Evolutionary conservation across 2,888 invertebrate species (phyloP).

Genomic region (Phortica magna): DNA sequence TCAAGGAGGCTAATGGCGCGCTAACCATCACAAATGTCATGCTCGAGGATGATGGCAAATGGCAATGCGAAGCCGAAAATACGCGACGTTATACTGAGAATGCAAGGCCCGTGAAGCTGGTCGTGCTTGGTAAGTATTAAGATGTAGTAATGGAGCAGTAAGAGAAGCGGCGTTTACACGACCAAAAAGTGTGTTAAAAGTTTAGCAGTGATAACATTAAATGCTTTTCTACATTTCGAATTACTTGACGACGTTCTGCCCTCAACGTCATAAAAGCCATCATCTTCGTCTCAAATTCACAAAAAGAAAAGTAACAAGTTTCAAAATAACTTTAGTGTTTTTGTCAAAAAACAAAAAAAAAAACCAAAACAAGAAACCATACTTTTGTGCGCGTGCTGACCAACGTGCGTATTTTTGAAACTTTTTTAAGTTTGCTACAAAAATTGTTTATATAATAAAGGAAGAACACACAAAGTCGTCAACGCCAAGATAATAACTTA

Average conservation of each 20-base stretch:
- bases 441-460: not conserved
- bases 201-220: slow-evolving; percentile 26
- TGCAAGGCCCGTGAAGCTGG: slow-evolving; percentile 83
- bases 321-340: slow-evolving; percentile 38
- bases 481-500: not conserved
- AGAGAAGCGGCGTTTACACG: no score
- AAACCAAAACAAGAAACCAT: not conserved
- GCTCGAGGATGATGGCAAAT: slow-evolving; percentile 85
- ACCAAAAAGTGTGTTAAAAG: slow-evolving; percentile 52
- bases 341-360: slow-evolving; percentile 23
- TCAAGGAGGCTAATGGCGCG: slow-evolving; percentile 77
- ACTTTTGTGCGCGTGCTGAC: not conserved
- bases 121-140: slow-evolving; percentile 82
- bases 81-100: slow-evolving; percentile 81
- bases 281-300: not conserved
- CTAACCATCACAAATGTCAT: slow-evolving; percentile 78
- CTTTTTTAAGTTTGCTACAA: not conserved
- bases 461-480: not conserved
- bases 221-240: slow-evolving; percentile 55
- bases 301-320: slow-evolving; percentile 28
- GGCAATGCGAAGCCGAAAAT: slow-evolving; percentile 86
- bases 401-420: not conserved
- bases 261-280: slow-evolving; percentile 7
- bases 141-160: not conserved
- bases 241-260: slow-evolving; percentile 48